phyloP scores from a whole-genome alignment of 2,113 vertebrate species.

The Mola mola region DNA sequence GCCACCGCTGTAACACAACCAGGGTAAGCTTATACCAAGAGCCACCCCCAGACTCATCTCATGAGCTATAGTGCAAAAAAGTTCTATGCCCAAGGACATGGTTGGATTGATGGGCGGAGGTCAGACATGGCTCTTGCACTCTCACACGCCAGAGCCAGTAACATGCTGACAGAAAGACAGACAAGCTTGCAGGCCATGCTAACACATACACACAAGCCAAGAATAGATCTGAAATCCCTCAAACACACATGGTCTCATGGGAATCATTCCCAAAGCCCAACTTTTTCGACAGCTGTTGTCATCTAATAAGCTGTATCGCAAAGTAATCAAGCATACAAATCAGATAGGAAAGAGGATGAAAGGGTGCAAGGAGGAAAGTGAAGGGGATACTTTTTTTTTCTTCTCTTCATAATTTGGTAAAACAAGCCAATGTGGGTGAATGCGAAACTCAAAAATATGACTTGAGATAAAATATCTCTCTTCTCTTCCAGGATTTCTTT shows the following conservation, averaged over 20 bases:
- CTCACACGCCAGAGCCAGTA: constrained; percentile 17
- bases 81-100: constrained; percentile 42
- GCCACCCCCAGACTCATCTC: constrained; percentile 22
- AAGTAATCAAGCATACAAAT: background rate
- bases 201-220: constrained; percentile 20
- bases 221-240: constrained; percentile 23
- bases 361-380: background rate
- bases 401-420: constrained; percentile 10
- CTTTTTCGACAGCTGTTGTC: constrained; percentile 56
- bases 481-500: background rate
- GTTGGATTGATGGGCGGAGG: constrained; percentile 17
- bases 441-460: constrained; percentile 27
- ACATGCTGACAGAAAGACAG: constrained; percentile 36
- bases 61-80: constrained; percentile 58
- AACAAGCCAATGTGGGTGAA: constrained; percentile 30
- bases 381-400: constrained; percentile 7
- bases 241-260: background rate
- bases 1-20: constrained; percentile 63
- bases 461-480: constrained; percentile 1
- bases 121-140: constrained; percentile 29
- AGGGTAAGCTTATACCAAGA: constrained; percentile 58
- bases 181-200: constrained; percentile 7
- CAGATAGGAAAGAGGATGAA: constrained; percentile 19
- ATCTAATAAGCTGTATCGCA: constrained; percentile 46
- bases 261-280: constrained; percentile 33